A percentile compares a stretch with the other conserved stretches of the same genome.
phyloP scores from a whole-genome alignment of 2,888 invertebrate species.

The Theretra japonica region DNA sequence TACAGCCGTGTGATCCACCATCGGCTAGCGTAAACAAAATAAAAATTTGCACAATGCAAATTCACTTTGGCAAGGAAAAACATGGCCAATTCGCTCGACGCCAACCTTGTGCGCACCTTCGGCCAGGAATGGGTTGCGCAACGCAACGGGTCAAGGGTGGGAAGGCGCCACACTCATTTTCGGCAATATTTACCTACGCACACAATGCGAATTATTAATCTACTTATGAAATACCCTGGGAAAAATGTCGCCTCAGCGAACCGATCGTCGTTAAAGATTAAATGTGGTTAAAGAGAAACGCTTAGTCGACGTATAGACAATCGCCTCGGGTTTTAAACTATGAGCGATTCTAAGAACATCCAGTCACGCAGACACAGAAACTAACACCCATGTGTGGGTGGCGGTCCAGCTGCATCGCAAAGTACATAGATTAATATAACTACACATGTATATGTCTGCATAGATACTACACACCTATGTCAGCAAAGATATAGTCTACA shows the following conservation, averaged over 20 bases:
- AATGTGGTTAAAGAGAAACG: neutral
- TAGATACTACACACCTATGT: neutral
- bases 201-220: constrained; percentile 56
- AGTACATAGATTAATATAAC: constrained; percentile 33
- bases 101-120: constrained; percentile 70
- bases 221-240: constrained; percentile 50
- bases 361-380: constrained; percentile 47
- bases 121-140: constrained; percentile 67
- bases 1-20: constrained; percentile 29
- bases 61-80: constrained; percentile 67
- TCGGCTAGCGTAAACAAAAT: constrained; percentile 43
- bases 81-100: constrained; percentile 59
- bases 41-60: constrained; percentile 44
- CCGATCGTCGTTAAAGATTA: neutral
- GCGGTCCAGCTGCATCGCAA: constrained; percentile 47
- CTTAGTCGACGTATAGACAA: constrained; percentile 11
- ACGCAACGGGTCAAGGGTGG: constrained; percentile 76
- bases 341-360: constrained; percentile 47
- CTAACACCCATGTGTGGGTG: constrained; percentile 56
- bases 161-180: constrained; percentile 73
- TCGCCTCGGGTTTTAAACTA: neutral
- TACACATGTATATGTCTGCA: neutral
- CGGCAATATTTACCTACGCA: constrained; percentile 66
- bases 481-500: neutral
- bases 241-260: constrained; percentile 29